phyloP scores from a whole-genome alignment of 35 echinoderm and acorn worm genomes.

The Anneissia japonica region DNA sequence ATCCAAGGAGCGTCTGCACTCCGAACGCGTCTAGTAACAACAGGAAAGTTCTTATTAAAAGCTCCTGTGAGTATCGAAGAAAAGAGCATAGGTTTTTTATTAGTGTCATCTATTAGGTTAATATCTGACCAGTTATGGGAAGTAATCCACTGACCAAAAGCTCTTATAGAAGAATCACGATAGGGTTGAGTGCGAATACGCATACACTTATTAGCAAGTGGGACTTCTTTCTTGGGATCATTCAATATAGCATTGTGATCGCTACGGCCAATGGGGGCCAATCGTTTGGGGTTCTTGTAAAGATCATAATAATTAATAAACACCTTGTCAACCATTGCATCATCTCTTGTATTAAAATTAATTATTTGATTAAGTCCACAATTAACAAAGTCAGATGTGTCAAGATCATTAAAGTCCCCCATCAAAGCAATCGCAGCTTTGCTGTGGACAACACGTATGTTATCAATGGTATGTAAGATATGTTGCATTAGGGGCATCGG shows the following conservation, averaged over 20 bases:
- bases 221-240: neutral
- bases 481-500: neutral
- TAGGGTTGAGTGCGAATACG: neutral
- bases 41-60: neutral
- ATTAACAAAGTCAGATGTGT: neutral
- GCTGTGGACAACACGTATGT: neutral
- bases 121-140: neutral
- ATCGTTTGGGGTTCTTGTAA: neutral
- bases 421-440: no score
- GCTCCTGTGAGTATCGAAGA: neutral
- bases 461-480: neutral
- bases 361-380: slow-evolving; percentile 7
- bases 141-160: slow-evolving; percentile 20
- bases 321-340: slow-evolving; percentile 11
- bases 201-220: neutral
- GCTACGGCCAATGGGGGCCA: slow-evolving; percentile 17
- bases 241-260: slow-evolving; percentile 7
- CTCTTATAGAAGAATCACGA: slow-evolving; percentile 9
- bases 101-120: slow-evolving; percentile 5
- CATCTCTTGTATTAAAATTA: slow-evolving; percentile 10
- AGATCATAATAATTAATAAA: slow-evolving; percentile 6
- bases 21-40: neutral
- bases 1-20: neutral
- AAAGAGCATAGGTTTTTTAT: neutral
- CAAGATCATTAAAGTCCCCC: no score